Percentiles rank a stretch among this genome's conserved stretches.
Evolutionary conservation across 1,140 invertebrate species (phyloP).

Genomic region (Daktulosphaira vitifoliae): DNA sequence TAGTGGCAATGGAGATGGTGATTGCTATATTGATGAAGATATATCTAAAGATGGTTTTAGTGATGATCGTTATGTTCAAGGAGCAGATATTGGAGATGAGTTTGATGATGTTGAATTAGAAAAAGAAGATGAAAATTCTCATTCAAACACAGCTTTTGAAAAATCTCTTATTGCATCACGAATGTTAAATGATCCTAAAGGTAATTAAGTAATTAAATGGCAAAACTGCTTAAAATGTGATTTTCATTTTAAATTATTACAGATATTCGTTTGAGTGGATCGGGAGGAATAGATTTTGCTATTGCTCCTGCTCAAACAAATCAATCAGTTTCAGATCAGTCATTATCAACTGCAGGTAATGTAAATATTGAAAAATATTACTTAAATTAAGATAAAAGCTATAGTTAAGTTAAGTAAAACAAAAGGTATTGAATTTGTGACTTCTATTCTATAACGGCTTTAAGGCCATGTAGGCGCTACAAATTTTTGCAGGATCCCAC

Average conservation of each 20-base stretch:
- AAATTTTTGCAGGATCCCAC: slow-evolving; percentile 38
- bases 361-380: background rate
- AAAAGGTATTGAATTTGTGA: background rate
- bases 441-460: slow-evolving; percentile 17
- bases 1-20: slow-evolving; percentile 7
- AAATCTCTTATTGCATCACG: slow-evolving; percentile 24
- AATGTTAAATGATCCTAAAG: slow-evolving; percentile 31
- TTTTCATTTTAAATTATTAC: background rate
- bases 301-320: slow-evolving; percentile 6
- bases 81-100: slow-evolving; percentile 7
- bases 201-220: too few species aligned
- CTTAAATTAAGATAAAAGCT: too few species aligned
- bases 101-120: slow-evolving; percentile 24
- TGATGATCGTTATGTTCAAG: slow-evolving; percentile 20
- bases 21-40: slow-evolving; percentile 23
- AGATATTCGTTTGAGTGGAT: slow-evolving; percentile 11
- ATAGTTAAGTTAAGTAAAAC: too few species aligned
- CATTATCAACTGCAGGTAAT: slow-evolving; percentile 30
- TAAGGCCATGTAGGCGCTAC: slow-evolving; percentile 15
- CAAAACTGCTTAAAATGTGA: too few species aligned
- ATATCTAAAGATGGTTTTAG: slow-evolving; percentile 22
- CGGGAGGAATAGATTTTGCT: slow-evolving; percentile 22
- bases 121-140: slow-evolving; percentile 17
- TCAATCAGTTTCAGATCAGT: slow-evolving; percentile 5
- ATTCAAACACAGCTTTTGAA: slow-evolving; percentile 5